Percentiles rank a stretch among this genome's conserved stretches.
Evolutionary conservation across 2,888 invertebrate species (phyloP).

Genomic region (Spialia ferax): DNA sequence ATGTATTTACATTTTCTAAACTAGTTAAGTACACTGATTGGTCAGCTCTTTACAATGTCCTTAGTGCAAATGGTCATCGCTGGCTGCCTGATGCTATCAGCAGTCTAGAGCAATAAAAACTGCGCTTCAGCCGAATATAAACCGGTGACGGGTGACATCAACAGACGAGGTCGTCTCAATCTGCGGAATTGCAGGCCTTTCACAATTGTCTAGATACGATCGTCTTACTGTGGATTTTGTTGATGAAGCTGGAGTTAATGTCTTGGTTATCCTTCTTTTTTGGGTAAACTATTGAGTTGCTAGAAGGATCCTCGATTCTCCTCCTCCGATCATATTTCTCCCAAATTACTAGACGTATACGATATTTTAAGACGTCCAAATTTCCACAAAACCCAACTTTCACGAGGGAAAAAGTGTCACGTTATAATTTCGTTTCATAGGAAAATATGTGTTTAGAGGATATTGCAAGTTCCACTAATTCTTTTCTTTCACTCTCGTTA

Average conservation of each 20-base stretch:
- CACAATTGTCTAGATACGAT: constrained; percentile 47
- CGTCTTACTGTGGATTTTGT: constrained; percentile 28
- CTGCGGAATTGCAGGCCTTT: constrained; percentile 53
- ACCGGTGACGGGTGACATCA: constrained; percentile 55
- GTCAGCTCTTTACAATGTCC: neutral
- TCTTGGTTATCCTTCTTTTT: neutral
- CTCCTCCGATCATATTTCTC: no score
- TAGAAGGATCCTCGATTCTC: no score
- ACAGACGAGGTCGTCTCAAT: constrained; percentile 62
- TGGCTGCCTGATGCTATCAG: neutral
- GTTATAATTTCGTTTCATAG: no score
- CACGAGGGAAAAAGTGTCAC: no score
- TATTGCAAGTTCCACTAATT: no score
- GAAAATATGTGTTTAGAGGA: no score
- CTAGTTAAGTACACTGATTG: neutral
- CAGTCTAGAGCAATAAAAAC: constrained; percentile 28
- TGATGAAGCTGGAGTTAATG: neutral
- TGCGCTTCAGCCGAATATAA: constrained; percentile 37
- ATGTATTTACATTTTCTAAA: neutral
- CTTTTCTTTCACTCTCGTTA: no score
- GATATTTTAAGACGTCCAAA: no score
- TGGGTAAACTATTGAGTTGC: no score
- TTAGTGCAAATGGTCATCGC: neutral
- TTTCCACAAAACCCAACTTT: no score
- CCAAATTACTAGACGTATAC: no score